Base-by-base conservation (phyloP, 2,888 invertebrate species). In the Capitulum mitella region DNA sequence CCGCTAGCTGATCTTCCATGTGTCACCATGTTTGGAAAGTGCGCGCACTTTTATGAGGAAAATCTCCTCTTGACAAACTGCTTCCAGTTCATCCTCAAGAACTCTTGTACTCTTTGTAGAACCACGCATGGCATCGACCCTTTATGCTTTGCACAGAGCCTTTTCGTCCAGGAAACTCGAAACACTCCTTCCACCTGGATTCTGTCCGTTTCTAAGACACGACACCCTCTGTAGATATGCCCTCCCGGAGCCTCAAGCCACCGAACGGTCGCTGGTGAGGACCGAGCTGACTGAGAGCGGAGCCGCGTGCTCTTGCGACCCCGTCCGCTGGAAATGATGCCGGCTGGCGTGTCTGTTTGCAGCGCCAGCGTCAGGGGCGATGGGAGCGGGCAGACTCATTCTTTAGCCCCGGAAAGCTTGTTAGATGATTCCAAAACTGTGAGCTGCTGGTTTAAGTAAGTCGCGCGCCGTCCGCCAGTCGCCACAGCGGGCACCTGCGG, bases 361-460 rank as follows among this genome's bases (percentile, higher is more conserved):
- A 70, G 70, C 70, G 37, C 40, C 70, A 40, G 70, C 70, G 26
- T 26, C 70, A 70, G 70, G 70, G 37, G 26, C 40, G 70, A 70
- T 40, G 37, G 70, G 70, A 70, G 26, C 70, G 70, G 70, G 26
- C 70, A 70, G 40, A 16, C 70, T 40, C 26, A 26, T 70, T 70
- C 70, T 2, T 70, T 70, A 70, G 70, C 70, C 70, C 40, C 3
- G 70, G 70, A 70, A 70, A 70, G 37, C 70, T 70, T 70, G 70
- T 70, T 70, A 70, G 70, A 70, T 70, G 70, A 70, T 37, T 40
- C 70, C 6, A 70, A 70, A 40, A 19, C 70, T 19, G 70, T 70
- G 14, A 70, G 70, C 70, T 70, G 70, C 70, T 70, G 70, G 70
- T 70, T 70, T 70, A 70, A 70, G 70, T 70, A 70, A 70, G 70